Conservation (phyloP, 2,113 vertebrate species). For the Larimichthys polyactis region DNA sequence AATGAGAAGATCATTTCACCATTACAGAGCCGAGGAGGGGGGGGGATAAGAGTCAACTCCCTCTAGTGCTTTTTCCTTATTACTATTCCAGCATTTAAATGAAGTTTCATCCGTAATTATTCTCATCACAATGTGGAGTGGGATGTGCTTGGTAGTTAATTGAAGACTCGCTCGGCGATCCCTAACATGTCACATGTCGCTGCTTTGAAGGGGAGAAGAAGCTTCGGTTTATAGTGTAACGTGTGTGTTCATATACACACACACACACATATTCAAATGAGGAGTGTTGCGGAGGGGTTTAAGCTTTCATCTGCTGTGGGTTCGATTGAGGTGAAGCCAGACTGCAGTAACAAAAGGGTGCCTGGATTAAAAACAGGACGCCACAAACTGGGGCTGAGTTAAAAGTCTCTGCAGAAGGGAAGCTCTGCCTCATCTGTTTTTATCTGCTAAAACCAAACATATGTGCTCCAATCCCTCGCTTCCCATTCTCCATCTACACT, state of each 20-base stretch:
- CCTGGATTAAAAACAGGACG: constrained; percentile 49
- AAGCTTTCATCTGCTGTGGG: constrained; percentile 48
- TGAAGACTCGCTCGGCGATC: constrained; percentile 23
- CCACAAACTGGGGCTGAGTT: constrained; percentile 41
- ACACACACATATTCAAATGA: constrained; percentile 47
- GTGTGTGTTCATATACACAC: neutral
- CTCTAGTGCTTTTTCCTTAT: neutral
- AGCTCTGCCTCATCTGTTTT: constrained; percentile 44
- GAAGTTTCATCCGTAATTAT: constrained; percentile 32
- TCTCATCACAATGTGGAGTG: constrained; percentile 6
- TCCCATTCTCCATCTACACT: neutral
- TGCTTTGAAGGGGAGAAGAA: constrained; percentile 5
- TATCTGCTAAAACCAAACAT: constrained; percentile 41
- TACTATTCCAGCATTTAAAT: constrained; percentile 11
- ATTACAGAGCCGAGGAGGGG: neutral
- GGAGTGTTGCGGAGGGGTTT: constrained; percentile 41
- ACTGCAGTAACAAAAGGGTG: constrained; percentile 57
- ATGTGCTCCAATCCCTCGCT: neutral
- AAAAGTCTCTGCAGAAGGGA: constrained; percentile 37
- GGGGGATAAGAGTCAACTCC: constrained; percentile 21
- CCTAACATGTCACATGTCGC: constrained; percentile 19
- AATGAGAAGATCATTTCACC: neutral
- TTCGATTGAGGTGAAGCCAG: constrained; percentile 52
- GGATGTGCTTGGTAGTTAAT: constrained; percentile 1
- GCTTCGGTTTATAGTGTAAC: constrained; percentile 3